phyloP scores from a whole-genome alignment of 2,797 vertebrate species.

The Hipposideros larvatus region DNA sequence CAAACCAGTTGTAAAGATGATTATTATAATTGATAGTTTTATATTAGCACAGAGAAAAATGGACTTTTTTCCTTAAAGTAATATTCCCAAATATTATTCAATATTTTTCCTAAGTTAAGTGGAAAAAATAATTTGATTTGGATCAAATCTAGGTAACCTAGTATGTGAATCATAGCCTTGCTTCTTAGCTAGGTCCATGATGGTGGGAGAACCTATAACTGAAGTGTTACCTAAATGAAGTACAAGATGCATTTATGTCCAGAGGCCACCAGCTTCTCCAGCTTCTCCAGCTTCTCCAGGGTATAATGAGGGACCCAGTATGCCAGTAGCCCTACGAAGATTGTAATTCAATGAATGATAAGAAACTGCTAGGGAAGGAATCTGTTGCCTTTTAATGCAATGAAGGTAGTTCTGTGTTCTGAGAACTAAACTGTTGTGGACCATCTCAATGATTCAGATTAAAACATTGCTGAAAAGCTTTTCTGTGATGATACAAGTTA shows the following conservation, averaged over 20 bases:
- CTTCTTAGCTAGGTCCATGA: background rate
- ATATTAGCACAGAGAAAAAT: background rate
- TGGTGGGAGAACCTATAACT: accelerated
- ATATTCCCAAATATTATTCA: background rate
- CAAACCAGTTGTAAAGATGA: background rate
- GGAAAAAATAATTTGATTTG: background rate
- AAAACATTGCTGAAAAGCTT: background rate
- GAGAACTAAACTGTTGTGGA: background rate
- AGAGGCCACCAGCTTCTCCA: background rate
- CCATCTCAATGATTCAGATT: background rate
- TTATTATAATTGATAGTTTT: background rate
- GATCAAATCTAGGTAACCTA: background rate
- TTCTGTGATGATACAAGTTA: background rate
- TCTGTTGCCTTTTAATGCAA: background rate
- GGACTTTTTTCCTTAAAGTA: background rate
- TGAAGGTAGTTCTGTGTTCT: background rate
- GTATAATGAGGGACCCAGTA: background rate
- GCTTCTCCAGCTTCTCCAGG: background rate
- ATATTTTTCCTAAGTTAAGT: background rate
- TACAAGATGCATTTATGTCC: background rate
- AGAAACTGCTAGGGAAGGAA: background rate
- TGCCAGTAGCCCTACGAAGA: accelerated
- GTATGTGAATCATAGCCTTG: background rate
- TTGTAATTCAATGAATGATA: background rate
- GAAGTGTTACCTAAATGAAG: background rate